These are phyloP conservation scores for Aspidiotus destructor DNA, from an alignment of 2,888 invertebrate species.

Conservation along the genomic window DNA sequence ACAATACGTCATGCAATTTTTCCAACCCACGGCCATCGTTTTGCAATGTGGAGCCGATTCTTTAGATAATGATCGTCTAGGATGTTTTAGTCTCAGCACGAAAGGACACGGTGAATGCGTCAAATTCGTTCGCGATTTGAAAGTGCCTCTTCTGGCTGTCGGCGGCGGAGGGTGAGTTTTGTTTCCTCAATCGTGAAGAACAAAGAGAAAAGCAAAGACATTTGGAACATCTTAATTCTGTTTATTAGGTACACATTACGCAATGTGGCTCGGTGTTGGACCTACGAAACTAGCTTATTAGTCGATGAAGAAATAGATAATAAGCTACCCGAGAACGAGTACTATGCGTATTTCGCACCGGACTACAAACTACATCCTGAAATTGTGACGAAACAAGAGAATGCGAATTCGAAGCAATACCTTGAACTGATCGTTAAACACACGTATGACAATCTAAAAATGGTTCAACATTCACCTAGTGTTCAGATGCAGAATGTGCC, in stretches of 20 bases:
- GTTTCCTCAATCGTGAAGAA: neutral
- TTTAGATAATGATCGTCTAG: slow-evolving; percentile 84
- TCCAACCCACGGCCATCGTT: slow-evolving; percentile 92
- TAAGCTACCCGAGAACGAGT: slow-evolving; percentile 91
- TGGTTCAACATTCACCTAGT: slow-evolving; percentile 85
- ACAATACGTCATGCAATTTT: slow-evolving; percentile 88
- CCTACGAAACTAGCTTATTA: slow-evolving; percentile 90
- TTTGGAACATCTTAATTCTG: no score
- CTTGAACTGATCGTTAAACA: slow-evolving; percentile 77
- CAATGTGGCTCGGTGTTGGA: slow-evolving; percentile 98
- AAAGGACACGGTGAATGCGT: slow-evolving; percentile 97
- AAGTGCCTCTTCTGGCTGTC: slow-evolving; percentile 83
- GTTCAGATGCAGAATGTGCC: slow-evolving; percentile 97
- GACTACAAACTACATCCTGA: slow-evolving; percentile 95
- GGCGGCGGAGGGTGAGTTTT: slow-evolving; percentile 58
- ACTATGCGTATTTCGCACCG: slow-evolving; percentile 93
- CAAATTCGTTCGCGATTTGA: slow-evolving; percentile 82
- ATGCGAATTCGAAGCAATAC: slow-evolving; percentile 92
- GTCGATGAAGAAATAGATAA: slow-evolving; percentile 88
- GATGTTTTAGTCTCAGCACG: slow-evolving; percentile 91
- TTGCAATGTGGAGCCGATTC: slow-evolving; percentile 98
- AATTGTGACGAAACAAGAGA: slow-evolving; percentile 73
- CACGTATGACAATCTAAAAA: slow-evolving; percentile 84
- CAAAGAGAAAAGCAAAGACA: no score
- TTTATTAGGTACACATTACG: slow-evolving; percentile 69